Conservation (phyloP, 2,113 vertebrate species). For the Cyprinus carpio region DNA sequence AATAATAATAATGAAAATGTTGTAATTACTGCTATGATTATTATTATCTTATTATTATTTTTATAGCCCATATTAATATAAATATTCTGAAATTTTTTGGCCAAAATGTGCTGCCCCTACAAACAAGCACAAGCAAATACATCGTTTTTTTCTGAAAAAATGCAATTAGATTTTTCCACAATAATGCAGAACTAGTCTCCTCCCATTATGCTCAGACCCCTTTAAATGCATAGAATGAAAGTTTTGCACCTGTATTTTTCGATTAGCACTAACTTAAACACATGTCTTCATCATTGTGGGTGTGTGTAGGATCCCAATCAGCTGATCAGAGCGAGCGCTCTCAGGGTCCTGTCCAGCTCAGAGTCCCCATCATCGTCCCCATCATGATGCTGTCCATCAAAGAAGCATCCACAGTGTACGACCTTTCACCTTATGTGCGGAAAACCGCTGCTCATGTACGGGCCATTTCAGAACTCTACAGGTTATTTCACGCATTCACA, state of each 20-base stretch:
- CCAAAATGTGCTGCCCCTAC: neutral
- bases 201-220: neutral
- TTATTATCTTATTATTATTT: neutral
- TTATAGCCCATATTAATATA: neutral
- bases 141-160: no score
- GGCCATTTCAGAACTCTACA: slow-evolving; percentile 97
- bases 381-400: slow-evolving; percentile 99
- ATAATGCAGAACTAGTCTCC: neutral
- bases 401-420: slow-evolving; percentile 88
- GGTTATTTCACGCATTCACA: slow-evolving; percentile 70
- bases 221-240: neutral
- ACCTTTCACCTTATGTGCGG: slow-evolving; percentile 94
- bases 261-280: neutral
- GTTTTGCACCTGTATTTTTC: neutral
- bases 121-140: no score
- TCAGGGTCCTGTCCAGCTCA: slow-evolving; percentile 94
- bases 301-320: slow-evolving; percentile 88
- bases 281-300: neutral
- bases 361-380: slow-evolving; percentile 95
- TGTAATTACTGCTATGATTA: no score
- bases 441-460: slow-evolving; percentile 97
- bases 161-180: no score
- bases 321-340: slow-evolving; percentile 92
- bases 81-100: neutral
- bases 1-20: no score